These are phyloP conservation scores for Calephelis perditalis DNA, from an alignment of 2,888 invertebrate species.

Conservation along the genomic window DNA sequence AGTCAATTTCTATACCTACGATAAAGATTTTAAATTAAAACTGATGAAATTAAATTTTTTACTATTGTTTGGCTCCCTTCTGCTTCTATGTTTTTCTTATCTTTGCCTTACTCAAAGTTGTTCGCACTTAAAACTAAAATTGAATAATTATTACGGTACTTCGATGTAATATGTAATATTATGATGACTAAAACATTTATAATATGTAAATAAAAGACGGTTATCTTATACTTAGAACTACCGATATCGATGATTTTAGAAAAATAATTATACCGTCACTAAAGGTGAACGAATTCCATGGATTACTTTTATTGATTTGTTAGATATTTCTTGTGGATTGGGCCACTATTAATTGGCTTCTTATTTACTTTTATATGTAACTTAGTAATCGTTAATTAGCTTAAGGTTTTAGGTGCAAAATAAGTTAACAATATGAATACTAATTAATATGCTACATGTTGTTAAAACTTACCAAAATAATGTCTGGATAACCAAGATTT, in stretches of 20 bases:
- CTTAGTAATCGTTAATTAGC: conserved; percentile 7
- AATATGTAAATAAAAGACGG: neutral
- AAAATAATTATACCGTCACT: conserved; percentile 40
- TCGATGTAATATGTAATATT: too few relatives aligned
- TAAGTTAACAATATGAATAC: neutral
- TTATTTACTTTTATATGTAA: conserved; percentile 18
- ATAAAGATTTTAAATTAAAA: too few relatives aligned
- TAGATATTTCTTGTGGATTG: conserved; percentile 67
- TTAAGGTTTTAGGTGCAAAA: neutral
- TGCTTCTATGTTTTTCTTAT: too few relatives aligned
- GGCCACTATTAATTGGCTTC: conserved; percentile 62
- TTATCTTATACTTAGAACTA: conserved; percentile 14
- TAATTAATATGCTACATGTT: too few relatives aligned
- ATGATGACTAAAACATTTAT: neutral
- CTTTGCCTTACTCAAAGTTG: too few relatives aligned
- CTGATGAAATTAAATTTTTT: too few relatives aligned
- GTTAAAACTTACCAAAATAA: too few relatives aligned
- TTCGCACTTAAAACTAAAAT: too few relatives aligned
- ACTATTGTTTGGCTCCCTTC: too few relatives aligned
- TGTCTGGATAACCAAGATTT: too few relatives aligned
- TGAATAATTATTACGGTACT: too few relatives aligned
- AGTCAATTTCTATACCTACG: too few relatives aligned
- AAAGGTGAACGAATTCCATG: conserved; percentile 72
- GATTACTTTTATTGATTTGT: conserved; percentile 74
- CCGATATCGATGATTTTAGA: conserved; percentile 29